Percentiles rank a stretch among this genome's conserved stretches.
Conservation (phyloP, 2,888 invertebrate species). For the Ochropacha duplaris region DNA sequence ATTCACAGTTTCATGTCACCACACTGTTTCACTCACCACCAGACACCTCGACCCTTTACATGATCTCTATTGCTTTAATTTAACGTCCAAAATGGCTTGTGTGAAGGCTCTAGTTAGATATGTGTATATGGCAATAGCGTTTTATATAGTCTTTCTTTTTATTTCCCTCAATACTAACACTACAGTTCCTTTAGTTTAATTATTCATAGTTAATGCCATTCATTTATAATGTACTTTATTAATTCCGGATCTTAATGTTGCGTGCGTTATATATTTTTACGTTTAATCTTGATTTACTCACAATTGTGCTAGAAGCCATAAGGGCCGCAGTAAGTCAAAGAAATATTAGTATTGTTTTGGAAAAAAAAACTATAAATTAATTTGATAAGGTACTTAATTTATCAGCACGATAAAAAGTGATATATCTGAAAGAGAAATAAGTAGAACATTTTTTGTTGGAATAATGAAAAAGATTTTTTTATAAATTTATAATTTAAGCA, state of each 20-base stretch:
- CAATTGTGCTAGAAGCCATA: not conserved
- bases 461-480: too few species aligned
- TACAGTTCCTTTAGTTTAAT: constrained; percentile 2
- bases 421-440: too few species aligned
- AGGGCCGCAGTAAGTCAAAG: not conserved
- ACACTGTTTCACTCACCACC: not conserved
- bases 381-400: not conserved
- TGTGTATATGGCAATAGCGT: not conserved
- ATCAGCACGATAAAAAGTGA: not conserved
- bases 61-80: not conserved
- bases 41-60: not conserved
- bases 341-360: not conserved
- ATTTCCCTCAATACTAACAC: not conserved
- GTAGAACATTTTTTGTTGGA: too few species aligned
- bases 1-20: constrained; percentile 6
- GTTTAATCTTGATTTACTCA: not conserved
- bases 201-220: constrained; percentile 3
- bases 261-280: not conserved
- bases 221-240: constrained; percentile 2
- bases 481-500: too few species aligned
- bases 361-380: not conserved
- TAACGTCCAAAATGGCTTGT: not conserved
- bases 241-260: constrained; percentile 1
- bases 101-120: not conserved
- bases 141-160: not conserved